Evolutionary conservation across 1,140 invertebrate species (phyloP), one percentile per base, ranked within the genome.

Genomic region (Trichonephila clavipes): DNA sequence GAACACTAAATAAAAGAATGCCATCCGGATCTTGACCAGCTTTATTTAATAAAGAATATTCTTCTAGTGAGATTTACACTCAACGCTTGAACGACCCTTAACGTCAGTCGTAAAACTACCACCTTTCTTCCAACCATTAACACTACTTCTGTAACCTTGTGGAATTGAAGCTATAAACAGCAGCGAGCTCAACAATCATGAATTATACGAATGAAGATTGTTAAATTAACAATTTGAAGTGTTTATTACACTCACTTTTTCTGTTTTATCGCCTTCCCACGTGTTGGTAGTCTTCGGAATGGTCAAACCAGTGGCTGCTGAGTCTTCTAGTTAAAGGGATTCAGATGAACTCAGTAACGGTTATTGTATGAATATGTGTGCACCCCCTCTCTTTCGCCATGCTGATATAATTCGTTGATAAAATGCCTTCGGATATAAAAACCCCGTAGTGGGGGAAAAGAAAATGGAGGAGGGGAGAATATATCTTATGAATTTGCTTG

Each of bases 361-460:
- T 91, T 91, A 83, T 21, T 58, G 16, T 83, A 83, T 77, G 61
- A 51, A 83, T 91, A 82, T 44, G 89, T 86, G 81, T 24, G 28
- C 28, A n/a, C 40, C 58, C 24, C 82, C 62, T 40, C 82, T 61
- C 64, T 24, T 34, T 58, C 62, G 66, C 18, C 90, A 69, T n/a
- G 90, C 82, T 92, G 90, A 92, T 92, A 92, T 86, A 92, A 92
- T 92, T 92, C 82, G 90, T 58, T 86, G 90, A 92, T 92, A 92
- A 92, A 92, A 92, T 92, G 82, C 90, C 81, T 69, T 69, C 62
- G 64, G 90, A 86, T 64, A 83, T 83, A 77, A 91, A 83, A 83
- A 59, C 51, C 24, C 81, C 59, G 6, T 58, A 62, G 34, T 18
- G 21, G 81, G 89, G 34, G 72, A 61, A 59, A 91, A 61, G n/a